phyloP scores from a whole-genome alignment of 2,888 invertebrate species.

The Ophioninae sp. region DNA sequence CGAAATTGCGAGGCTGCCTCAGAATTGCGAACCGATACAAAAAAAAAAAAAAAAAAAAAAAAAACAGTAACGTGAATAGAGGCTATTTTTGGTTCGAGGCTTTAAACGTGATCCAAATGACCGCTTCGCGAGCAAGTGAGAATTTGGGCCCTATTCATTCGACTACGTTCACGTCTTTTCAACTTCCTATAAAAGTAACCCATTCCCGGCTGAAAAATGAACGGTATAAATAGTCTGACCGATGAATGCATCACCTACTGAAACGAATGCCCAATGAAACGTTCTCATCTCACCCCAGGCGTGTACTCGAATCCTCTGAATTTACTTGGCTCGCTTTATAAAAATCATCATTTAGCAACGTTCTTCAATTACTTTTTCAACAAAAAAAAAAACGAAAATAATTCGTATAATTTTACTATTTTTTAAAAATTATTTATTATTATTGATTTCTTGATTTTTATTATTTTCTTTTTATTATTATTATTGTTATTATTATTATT shows the following conservation, averaged over 20 bases:
- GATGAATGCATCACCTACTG: conserved; percentile 7
- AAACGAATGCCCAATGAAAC: background rate
- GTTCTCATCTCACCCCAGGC: background rate
- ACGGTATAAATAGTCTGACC: conserved; percentile 13
- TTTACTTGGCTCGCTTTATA: background rate
- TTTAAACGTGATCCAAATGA: conserved; percentile 28
- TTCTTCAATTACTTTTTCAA: background rate
- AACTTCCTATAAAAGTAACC: conserved; percentile 1
- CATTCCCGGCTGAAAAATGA: conserved; percentile 23
- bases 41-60: too few relatives aligned
- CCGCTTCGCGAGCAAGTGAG: conserved; percentile 27
- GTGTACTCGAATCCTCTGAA: background rate
- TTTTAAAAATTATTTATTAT: too few relatives aligned
- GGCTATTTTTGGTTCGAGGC: conserved; percentile 9
- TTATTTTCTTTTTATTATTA: too few relatives aligned
- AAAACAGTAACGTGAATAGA: conserved; percentile 1
- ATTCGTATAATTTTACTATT: too few relatives aligned
- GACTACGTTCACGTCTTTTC: conserved; percentile 36
- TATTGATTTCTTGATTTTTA: too few relatives aligned
- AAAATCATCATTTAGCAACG: background rate
- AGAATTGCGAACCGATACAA: conserved; percentile 20
- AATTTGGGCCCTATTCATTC: conserved; percentile 41
- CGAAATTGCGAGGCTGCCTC: conserved; percentile 13
- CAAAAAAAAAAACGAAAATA: too few relatives aligned
- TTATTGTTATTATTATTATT: too few relatives aligned